Evolutionary conservation across 2,113 vertebrate species (phyloP), one percentile per base, ranked within the genome.

Genomic region (Laticauda laticaudata): DNA sequence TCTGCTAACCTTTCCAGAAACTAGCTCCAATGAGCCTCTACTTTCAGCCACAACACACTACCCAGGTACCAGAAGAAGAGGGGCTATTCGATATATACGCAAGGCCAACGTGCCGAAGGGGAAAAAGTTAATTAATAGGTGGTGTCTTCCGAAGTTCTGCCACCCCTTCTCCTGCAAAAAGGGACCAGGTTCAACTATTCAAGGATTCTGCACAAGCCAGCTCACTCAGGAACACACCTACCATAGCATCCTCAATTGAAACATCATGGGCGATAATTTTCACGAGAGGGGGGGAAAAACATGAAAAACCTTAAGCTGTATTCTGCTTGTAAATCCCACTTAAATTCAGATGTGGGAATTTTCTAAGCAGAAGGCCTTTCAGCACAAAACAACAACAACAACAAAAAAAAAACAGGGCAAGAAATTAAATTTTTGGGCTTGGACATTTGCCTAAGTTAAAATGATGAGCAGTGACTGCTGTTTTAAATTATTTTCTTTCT

Each of bases 291-390:
- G 34, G 56, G 23, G n/a, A 54, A 87, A 90, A 69, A 51, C 11
- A 39, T 48, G 59, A 15, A 64, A 59, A n/a, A 90, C 11, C 24
- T 61, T 92, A 90, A 90, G 29, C 57, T 26, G n/a, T 90, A 56
- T 87, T 87, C 54, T 91, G 91, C 81, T 87, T 92, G 34, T 56
- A 90, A 92, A 87, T 61, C 81, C 91, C 18, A 9, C 81, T 69
- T 56, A 61, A 21, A 54, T 53, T 92, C 91, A 59, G 24, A 87
- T 26, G 39, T 57, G 59, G 53, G 89, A 8, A 53, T 91, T 91
- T 92, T 88, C 89, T 29, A 43, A 91, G 59, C 86, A 88, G 86
- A 88, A 86, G 93, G 89, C 23, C 53, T 91, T 92, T 91, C 91
- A 53, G 53, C 61, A 57, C 43, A 91, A 3, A 92, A 23, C 43